A percentile compares a stretch with the other conserved stretches of the same genome.
phyloP scores from a whole-genome alignment of 2,888 invertebrate species.

The Synergus umbraculus region DNA sequence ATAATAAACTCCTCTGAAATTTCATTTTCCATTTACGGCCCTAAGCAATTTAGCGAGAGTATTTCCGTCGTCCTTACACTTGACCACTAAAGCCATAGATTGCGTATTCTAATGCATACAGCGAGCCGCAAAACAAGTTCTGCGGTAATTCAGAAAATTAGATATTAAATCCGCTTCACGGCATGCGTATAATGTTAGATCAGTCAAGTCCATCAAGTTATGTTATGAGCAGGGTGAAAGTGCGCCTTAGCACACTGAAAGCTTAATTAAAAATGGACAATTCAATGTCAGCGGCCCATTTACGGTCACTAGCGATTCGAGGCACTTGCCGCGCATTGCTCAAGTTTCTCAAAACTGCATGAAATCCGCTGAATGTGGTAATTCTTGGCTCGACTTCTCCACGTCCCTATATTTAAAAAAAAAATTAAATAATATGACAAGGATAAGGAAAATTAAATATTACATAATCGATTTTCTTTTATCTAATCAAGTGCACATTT shows the following conservation, averaged over 20 bases:
- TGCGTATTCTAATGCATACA: background rate
- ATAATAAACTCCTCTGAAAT: background rate
- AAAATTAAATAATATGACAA: background rate
- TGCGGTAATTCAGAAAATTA: conserved; percentile 8
- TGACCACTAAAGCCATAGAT: conserved; percentile 1
- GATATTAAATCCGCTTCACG: background rate
- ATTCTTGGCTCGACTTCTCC: conserved; percentile 58
- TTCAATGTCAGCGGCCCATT: conserved; percentile 64
- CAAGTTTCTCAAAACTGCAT: conserved; percentile 52
- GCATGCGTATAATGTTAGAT: background rate
- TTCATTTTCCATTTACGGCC: background rate
- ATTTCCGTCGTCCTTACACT: conserved; percentile 16
- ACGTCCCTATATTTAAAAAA: conserved; percentile 38
- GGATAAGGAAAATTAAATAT: background rate
- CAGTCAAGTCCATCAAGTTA: conserved; percentile 8
- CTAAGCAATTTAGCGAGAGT: background rate
- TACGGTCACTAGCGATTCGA: conserved; percentile 55
- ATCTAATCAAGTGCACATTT: too few relatives aligned
- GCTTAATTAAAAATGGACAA: conserved; percentile 59
- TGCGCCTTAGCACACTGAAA: conserved; percentile 48
- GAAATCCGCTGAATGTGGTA: conserved; percentile 56
- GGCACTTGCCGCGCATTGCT: conserved; percentile 51
- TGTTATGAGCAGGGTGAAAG: conserved; percentile 41
- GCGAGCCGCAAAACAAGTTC: conserved; percentile 10
- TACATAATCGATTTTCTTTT: too few relatives aligned